Percentiles rank a stretch among this genome's conserved stretches.
Conservation (phyloP, 2,888 invertebrate genomes). For the Agrotis exclamationis region DNA sequence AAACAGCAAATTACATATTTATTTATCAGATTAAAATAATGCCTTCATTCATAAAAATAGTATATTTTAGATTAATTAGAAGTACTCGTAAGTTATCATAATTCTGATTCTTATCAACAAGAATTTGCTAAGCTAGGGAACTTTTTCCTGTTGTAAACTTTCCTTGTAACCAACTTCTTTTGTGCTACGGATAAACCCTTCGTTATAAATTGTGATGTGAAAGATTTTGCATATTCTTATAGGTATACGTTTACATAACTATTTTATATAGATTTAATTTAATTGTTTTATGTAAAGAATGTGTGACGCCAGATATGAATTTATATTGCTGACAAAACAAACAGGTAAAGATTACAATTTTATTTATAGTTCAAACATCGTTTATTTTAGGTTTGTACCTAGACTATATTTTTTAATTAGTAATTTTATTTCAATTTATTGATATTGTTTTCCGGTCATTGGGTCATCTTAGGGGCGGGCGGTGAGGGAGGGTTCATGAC, state of each 20-base stretch:
- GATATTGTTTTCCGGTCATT: not conserved
- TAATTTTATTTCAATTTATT: not conserved
- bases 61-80: too few relatives aligned
- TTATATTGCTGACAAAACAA: not conserved
- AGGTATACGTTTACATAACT: not conserved
- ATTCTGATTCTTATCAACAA: slow-evolving; percentile 28
- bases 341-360: not conserved
- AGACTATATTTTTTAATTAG: not conserved
- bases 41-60: not conserved
- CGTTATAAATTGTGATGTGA: not conserved
- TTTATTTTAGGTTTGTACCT: not conserved
- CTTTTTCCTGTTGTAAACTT: slow-evolving; percentile 35
- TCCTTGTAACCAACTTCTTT: slow-evolving; percentile 1
- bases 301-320: not conserved
- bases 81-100: too few relatives aligned
- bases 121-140: not conserved
- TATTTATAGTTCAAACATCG: not conserved
- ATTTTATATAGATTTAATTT: not conserved
- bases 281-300: not conserved
- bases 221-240: not conserved
- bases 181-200: slow-evolving; percentile 12
- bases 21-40: slow-evolving; percentile 12
- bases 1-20: not conserved
- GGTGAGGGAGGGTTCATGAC: too few relatives aligned
- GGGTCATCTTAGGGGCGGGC: too few relatives aligned